Evolutionary conservation across 2,113 vertebrate genomes (phyloP).

Genomic region (Chinchilla lanigera): DNA sequence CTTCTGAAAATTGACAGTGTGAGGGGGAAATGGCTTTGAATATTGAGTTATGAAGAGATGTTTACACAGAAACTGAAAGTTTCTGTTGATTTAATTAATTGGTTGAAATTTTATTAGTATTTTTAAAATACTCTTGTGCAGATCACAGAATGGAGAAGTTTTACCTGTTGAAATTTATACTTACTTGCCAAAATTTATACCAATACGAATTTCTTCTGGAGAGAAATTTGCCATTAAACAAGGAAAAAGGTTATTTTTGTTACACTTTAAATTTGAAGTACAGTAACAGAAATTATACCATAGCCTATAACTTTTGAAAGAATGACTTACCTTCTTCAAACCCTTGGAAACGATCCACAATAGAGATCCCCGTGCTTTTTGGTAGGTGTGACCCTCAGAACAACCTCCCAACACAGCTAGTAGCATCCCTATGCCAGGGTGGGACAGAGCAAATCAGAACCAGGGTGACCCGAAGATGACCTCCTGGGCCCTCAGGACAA

Average conservation of each 20-base stretch:
- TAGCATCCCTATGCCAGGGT: background rate
- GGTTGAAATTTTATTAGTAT: background rate
- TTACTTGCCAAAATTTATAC: background rate
- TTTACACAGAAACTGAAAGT: background rate
- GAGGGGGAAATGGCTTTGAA: background rate
- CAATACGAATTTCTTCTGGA: background rate
- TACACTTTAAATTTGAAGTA: background rate
- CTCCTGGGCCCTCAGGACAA: background rate
- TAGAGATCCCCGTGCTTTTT: background rate
- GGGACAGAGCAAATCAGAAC: background rate
- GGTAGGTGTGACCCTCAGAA: background rate
- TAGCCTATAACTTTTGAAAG: background rate
- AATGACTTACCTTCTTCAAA: background rate
- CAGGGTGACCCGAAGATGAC: accelerated
- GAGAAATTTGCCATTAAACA: background rate
- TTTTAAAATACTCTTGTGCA: background rate
- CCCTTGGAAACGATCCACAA: no score
- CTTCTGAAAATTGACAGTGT: background rate
- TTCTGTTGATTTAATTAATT: background rate
- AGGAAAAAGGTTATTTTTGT: background rate
- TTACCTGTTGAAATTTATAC: background rate
- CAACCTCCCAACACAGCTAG: accelerated
- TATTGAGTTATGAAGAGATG: background rate
- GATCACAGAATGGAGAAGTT: background rate
- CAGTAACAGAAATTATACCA: background rate